Percentiles rank a stretch among this genome's conserved stretches.
Evolutionary conservation across 2,797 vertebrate species (phyloP).

Genomic region (Arnoldichthys spilopterus): DNA sequence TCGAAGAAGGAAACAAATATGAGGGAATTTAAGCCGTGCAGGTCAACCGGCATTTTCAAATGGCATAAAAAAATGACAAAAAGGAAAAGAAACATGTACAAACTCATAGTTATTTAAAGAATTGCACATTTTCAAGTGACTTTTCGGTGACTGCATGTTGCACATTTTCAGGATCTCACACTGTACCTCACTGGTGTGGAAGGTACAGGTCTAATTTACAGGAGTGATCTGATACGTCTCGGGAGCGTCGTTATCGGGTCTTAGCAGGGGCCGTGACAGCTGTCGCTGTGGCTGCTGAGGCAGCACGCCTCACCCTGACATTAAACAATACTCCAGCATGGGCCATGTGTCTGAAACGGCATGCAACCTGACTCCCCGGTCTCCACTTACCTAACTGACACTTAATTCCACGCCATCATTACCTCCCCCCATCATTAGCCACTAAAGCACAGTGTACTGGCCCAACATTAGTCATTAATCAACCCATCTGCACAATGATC

Average conservation of each 20-base stretch:
- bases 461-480: conserved; percentile 55
- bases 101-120: background rate
- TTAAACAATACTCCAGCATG: conserved; percentile 58
- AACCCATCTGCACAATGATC: conserved; percentile 46
- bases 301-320: conserved; percentile 49
- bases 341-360: conserved; percentile 59
- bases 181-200: background rate
- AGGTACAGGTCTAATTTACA: conserved; percentile 34
- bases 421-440: conserved; percentile 55
- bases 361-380: conserved; percentile 59
- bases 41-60: too few species aligned
- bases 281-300: conserved; percentile 53
- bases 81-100: background rate
- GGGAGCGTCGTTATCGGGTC: conserved; percentile 46
- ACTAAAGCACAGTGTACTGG: conserved; percentile 45
- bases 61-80: background rate
- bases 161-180: background rate
- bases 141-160: too few species aligned
- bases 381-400: conserved; percentile 62
- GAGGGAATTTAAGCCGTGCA: too few species aligned
- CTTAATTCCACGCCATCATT: conserved; percentile 54
- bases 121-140: background rate
- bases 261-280: conserved; percentile 60
- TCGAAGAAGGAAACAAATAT: too few species aligned
- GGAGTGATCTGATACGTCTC: conserved; percentile 41